phyloP scores from a whole-genome alignment of 2,113 vertebrate genomes.

The Collichthys lucidus region DNA sequence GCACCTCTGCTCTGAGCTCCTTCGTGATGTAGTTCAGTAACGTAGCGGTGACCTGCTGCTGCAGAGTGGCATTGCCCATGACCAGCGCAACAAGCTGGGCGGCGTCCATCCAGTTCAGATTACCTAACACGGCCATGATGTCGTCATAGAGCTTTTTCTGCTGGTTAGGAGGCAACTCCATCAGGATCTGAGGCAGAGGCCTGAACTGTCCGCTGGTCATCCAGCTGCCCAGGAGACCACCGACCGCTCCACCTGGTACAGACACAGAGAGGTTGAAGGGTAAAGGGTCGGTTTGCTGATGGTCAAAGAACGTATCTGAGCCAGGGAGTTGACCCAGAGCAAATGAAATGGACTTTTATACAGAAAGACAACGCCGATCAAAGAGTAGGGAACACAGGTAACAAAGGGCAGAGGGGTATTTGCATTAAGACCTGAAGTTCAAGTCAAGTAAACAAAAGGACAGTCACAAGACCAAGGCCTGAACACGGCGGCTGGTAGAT shows the following conservation, averaged over 20 bases:
- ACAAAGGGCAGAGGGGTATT: no score
- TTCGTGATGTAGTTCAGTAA: slow-evolving; percentile 84
- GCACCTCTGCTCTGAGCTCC: slow-evolving; percentile 85
- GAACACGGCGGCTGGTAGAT: no score
- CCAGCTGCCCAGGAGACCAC: slow-evolving; percentile 88
- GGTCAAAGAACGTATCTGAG: no score
- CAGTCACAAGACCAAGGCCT: no score
- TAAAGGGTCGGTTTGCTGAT: no score
- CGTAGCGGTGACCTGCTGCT: slow-evolving; percentile 81
- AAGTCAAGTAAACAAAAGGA: no score
- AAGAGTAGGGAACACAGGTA: no score
- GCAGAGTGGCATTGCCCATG: slow-evolving; percentile 83
- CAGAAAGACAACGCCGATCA: no score
- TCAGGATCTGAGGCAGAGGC: slow-evolving; percentile 89
- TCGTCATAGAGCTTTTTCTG: slow-evolving; percentile 83
- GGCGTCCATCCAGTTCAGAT: slow-evolving; percentile 85
- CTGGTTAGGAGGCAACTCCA: slow-evolving; percentile 86
- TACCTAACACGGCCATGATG: slow-evolving; percentile 68
- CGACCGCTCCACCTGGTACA: slow-evolving; percentile 85
- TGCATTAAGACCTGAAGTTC: no score
- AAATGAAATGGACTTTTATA: no score
- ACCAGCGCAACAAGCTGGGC: slow-evolving; percentile 86
- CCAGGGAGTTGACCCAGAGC: no score
- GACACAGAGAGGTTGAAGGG: not conserved
- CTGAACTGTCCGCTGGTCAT: slow-evolving; percentile 86